Percentiles rank a stretch among this genome's conserved stretches.
Evolutionary conservation across 2,888 invertebrate species (phyloP).

Genomic region (Hydrotaea cyrtoneurina): DNA sequence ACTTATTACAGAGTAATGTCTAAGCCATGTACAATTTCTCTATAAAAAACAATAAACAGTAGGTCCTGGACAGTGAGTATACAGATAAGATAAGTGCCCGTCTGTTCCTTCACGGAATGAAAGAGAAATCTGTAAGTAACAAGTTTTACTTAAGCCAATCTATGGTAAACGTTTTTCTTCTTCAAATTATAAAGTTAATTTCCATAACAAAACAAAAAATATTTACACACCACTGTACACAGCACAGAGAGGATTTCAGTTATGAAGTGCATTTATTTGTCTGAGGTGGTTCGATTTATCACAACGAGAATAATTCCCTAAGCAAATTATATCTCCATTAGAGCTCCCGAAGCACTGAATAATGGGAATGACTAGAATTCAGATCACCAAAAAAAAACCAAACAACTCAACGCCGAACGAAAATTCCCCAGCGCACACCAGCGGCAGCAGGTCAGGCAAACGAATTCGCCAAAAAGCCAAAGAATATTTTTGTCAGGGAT

Average conservation of each 20-base stretch:
- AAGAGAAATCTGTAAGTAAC: too few relatives aligned
- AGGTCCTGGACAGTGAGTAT: too few relatives aligned
- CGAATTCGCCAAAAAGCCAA: background rate
- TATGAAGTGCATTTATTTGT: conserved; percentile 30
- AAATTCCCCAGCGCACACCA: background rate
- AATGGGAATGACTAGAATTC: background rate
- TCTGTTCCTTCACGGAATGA: too few relatives aligned
- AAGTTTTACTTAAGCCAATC: too few relatives aligned
- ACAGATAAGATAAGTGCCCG: too few relatives aligned
- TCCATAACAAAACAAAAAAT: background rate
- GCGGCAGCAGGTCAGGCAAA: too few relatives aligned
- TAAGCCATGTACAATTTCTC: too few relatives aligned
- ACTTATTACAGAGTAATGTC: too few relatives aligned
- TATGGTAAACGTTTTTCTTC: too few relatives aligned
- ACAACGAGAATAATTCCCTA: conserved; percentile 46
- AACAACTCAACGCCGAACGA: background rate
- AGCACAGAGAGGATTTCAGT: background rate
- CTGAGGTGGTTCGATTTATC: conserved; percentile 39
- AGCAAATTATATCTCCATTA: conserved; percentile 56
- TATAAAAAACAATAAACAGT: too few relatives aligned
- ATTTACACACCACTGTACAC: background rate
- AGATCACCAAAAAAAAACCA: background rate
- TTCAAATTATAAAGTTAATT: background rate
- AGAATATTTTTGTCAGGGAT: conserved; percentile 24
- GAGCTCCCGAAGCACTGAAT: conserved; percentile 23